Conservation (phyloP, 1,140 invertebrate genomes). For the Drosophila malerkotliana region DNA sequence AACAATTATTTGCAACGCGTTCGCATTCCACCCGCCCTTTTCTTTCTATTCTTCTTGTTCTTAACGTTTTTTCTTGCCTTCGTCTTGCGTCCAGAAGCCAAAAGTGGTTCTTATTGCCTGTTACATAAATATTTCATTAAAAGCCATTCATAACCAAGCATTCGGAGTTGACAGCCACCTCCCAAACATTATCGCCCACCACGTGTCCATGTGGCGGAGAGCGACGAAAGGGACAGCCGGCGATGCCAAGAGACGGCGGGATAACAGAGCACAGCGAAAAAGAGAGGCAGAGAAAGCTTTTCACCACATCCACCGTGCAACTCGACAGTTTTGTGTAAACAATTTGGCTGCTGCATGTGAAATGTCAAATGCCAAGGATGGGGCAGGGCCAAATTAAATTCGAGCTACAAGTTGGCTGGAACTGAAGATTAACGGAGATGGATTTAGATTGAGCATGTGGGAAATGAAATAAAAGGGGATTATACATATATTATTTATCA, state of each 20-base stretch:
- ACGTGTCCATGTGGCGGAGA: slow-evolving; percentile 50
- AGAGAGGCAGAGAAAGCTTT: slow-evolving; percentile 55
- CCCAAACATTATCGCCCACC: slow-evolving; percentile 42
- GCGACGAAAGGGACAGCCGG: slow-evolving; percentile 14
- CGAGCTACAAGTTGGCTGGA: slow-evolving; percentile 26
- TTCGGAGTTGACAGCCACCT: slow-evolving; percentile 56
- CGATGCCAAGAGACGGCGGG: slow-evolving; percentile 10
- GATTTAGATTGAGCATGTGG: too few relatives aligned
- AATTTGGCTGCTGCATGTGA: slow-evolving; percentile 29
- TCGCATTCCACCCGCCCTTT: slow-evolving; percentile 4
- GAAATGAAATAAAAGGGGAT: too few relatives aligned
- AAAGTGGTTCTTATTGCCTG: slow-evolving; percentile 57
- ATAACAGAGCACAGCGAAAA: slow-evolving; percentile 10
- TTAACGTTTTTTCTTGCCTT: slow-evolving; percentile 6
- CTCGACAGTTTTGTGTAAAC: slow-evolving; percentile 46
- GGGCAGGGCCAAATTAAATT: slow-evolving; percentile 19
- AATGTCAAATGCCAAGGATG: slow-evolving; percentile 78
- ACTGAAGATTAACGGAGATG: neutral
- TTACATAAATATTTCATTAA: slow-evolving; percentile 80
- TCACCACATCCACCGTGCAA: slow-evolving; percentile 53
- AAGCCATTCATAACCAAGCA: slow-evolving; percentile 72
- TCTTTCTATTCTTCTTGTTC: neutral
- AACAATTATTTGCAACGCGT: slow-evolving; percentile 54
- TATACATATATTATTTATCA: too few relatives aligned
- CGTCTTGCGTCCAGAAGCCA: slow-evolving; percentile 5